A percentile compares a stretch with the other conserved stretches of the same genome.
phyloP scores from a whole-genome alignment of 1,140 invertebrate genomes.

The Listronotus bonariensis region DNA sequence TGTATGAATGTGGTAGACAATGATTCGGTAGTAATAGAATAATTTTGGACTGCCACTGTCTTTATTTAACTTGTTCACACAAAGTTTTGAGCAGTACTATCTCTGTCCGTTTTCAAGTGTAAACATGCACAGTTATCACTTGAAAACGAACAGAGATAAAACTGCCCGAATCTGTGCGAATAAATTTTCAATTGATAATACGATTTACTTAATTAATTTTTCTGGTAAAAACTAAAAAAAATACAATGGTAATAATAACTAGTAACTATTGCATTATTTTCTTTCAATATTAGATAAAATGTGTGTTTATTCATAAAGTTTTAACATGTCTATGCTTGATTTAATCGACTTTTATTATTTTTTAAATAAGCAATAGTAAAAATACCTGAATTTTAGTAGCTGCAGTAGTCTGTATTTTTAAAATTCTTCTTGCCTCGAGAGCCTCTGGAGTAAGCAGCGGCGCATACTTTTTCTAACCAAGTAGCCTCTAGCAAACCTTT shows the following conservation, averaged over 20 bases:
- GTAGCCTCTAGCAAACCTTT: slow-evolving; percentile 56
- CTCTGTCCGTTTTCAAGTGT: too few relatives aligned
- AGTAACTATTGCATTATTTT: too few relatives aligned
- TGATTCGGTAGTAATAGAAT: too few relatives aligned
- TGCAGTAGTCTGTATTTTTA: slow-evolving; percentile 54
- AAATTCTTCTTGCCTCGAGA: slow-evolving; percentile 54
- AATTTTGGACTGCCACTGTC: too few relatives aligned
- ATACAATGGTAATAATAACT: neutral
- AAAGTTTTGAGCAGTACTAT: too few relatives aligned
- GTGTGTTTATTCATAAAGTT: neutral
- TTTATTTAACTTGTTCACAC: too few relatives aligned
- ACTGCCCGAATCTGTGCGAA: too few relatives aligned
- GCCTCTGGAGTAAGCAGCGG: slow-evolving; percentile 54
- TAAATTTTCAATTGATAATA: too few relatives aligned
- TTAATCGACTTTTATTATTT: slow-evolving; percentile 5
- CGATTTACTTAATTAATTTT: neutral
- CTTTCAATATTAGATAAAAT: neutral
- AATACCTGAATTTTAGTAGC: slow-evolving; percentile 67
- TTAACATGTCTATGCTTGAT: neutral
- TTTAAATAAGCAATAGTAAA: slow-evolving; percentile 11
- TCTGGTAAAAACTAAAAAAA: neutral
- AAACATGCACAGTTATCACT: too few relatives aligned
- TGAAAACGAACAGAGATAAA: too few relatives aligned
- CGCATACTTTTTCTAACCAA: slow-evolving; percentile 55
- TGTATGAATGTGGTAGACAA: too few relatives aligned